Base-by-base conservation (phyloP, 2,113 vertebrate species). In the Oreocharis arfaki region DNA sequence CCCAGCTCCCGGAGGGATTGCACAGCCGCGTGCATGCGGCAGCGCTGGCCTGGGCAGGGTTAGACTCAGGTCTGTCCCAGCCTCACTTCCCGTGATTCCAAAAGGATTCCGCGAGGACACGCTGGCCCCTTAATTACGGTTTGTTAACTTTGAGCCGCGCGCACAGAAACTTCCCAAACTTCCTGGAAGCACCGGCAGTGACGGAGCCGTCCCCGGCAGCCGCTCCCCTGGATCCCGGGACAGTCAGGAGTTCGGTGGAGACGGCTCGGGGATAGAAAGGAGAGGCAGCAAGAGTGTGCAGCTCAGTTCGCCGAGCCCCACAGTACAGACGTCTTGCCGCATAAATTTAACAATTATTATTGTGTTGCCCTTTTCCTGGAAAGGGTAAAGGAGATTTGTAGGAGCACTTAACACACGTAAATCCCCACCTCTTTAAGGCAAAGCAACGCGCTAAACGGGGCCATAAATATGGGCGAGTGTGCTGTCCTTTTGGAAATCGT, bases 311-410 rank as follows among this genome's bases (percentile, higher is more conserved):
- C 96, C 69, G 88, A 96, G 95, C 95, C 89, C 95, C 90, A 50
- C 95, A 32, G 52, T 85, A 89, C 96, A 97, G 97, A 95, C 97
- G 71, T 85, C 97, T 94, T 56, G 7, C 85, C 90, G 59, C 97
- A 98, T 98, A 97, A 98, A 98, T 98, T 97, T 91, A 86, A 65
- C 97, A 90, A 97, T 98, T 97, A 97, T 98, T 97, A 96, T 97
- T 97, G 96, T 87, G 95, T 95, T 98, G 98, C 96, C 98, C 98
- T 98, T 98, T 98, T 98, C 97, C 93, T 55, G 84, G 94, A 98
- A 98, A 98, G 97, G 98, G 97, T 97, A 98, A 89, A 95, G 96
- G 96, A 98, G 98, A 98, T 98, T 98, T 98, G 98, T 98, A 98
- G 98, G 93, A 97, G 96, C 89, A 94, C 93, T 97, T 98, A 97